Evolutionary conservation across 2,888 invertebrate genomes (phyloP).

Genomic region (Chamaedrilus cognettii): DNA sequence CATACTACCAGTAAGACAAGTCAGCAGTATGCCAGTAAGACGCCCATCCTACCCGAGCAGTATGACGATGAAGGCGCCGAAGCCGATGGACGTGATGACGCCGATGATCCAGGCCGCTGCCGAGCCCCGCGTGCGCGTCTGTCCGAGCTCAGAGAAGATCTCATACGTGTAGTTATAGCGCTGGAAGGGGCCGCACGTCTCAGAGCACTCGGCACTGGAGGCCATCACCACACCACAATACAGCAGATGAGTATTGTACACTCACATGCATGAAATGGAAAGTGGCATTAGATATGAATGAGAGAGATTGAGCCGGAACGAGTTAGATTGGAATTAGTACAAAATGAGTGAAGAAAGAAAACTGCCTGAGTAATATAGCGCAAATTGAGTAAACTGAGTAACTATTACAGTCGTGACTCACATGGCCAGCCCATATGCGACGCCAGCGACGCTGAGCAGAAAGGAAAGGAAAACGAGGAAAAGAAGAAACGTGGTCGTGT

Average conservation of each 20-base stretch:
- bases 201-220: constrained; percentile 48
- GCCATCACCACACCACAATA: too few species aligned
- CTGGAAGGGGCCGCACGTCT: constrained; percentile 52
- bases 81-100: constrained; percentile 50
- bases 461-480: constrained; percentile 53
- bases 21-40: too few species aligned
- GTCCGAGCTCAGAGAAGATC: constrained; percentile 44
- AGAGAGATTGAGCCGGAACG: not conserved
- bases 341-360: too few species aligned
- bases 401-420: too few species aligned
- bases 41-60: constrained; percentile 49
- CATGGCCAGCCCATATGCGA: constrained; percentile 50
- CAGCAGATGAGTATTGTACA: not conserved
- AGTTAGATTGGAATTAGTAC: not conserved
- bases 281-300: not conserved
- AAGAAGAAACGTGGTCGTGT: constrained; percentile 74
- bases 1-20: too few species aligned
- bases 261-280: not conserved
- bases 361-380: too few species aligned
- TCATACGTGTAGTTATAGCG: constrained; percentile 45
- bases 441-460: constrained; percentile 47
- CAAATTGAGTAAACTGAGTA: too few species aligned
- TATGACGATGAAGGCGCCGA: constrained; percentile 47
- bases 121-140: constrained; percentile 43
- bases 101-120: constrained; percentile 38